These are phyloP conservation scores for Podarcis lilfordi DNA, from an alignment of 2,797 vertebrate species.

Conservation along the genomic window DNA sequence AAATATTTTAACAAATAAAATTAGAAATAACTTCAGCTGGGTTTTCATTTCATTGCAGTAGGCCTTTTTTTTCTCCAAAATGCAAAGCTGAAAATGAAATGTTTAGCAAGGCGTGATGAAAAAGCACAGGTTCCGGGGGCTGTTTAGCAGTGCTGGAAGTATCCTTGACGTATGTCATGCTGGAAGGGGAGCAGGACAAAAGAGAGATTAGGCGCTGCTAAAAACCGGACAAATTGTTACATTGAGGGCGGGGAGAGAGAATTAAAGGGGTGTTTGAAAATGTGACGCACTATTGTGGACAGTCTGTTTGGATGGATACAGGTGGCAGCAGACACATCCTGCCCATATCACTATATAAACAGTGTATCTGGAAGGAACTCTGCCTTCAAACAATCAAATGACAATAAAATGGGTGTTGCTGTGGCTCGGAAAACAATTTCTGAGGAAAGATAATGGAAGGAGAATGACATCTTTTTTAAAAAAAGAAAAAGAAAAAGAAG, in stretches of 20 bases:
- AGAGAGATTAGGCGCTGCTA: background rate
- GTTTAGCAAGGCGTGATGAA: background rate
- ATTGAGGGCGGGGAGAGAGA: background rate
- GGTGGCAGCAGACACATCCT: conserved; percentile 30
- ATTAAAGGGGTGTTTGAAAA: background rate
- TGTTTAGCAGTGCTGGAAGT: background rate
- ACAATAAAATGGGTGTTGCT: conserved; percentile 62
- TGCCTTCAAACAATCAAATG: conserved; percentile 57
- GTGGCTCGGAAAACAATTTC: conserved; percentile 63
- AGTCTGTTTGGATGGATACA: background rate
- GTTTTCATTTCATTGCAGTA: background rate
- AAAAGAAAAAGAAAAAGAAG: background rate
- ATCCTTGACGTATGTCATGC: background rate
- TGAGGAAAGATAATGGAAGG: conserved; percentile 51
- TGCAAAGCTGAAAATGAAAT: background rate
- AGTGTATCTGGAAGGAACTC: conserved; percentile 52
- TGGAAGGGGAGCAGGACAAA: background rate
- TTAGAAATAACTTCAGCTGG: background rate
- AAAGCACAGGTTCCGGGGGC: background rate
- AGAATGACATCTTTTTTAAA: conserved; percentile 27
- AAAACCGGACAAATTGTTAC: background rate
- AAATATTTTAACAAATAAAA: background rate
- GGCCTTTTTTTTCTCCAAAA: no score
- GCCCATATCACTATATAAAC: no score
- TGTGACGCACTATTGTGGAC: background rate